Evolutionary conservation across 2,113 vertebrate species (phyloP).

Genomic region (Crotalus tigris): DNA sequence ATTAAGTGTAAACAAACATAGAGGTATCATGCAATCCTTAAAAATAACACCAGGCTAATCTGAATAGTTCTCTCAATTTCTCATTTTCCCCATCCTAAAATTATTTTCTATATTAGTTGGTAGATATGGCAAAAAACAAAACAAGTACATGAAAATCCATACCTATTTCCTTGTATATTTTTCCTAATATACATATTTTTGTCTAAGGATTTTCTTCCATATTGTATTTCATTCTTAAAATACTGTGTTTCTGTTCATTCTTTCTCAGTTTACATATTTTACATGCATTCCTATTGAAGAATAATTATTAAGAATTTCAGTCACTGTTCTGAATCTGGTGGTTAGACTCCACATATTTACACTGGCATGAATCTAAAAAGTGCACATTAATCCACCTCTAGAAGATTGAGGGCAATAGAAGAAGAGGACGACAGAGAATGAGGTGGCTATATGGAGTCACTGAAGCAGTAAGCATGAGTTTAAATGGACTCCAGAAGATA

Average conservation of each 20-base stretch:
- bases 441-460: too few relatives aligned
- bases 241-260: neutral
- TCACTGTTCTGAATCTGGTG: neutral
- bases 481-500: too few relatives aligned
- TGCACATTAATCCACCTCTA: neutral
- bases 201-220: neutral
- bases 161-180: neutral
- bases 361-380: neutral
- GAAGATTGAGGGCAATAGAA: too few relatives aligned
- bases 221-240: neutral
- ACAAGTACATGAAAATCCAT: neutral
- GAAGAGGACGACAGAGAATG: too few relatives aligned
- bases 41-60: neutral
- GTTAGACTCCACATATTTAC: neutral
- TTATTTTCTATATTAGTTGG: neutral
- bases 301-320: neutral
- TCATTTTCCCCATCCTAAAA: neutral
- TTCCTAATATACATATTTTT: neutral
- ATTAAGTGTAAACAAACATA: neutral
- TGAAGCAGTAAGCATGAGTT: too few relatives aligned
- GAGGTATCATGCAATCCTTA: neutral
- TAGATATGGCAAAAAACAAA: neutral
- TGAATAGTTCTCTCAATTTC: neutral
- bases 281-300: neutral
- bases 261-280: neutral